Conservation (phyloP, 2,113 vertebrate genomes). For the Nanorana parkeri region DNA sequence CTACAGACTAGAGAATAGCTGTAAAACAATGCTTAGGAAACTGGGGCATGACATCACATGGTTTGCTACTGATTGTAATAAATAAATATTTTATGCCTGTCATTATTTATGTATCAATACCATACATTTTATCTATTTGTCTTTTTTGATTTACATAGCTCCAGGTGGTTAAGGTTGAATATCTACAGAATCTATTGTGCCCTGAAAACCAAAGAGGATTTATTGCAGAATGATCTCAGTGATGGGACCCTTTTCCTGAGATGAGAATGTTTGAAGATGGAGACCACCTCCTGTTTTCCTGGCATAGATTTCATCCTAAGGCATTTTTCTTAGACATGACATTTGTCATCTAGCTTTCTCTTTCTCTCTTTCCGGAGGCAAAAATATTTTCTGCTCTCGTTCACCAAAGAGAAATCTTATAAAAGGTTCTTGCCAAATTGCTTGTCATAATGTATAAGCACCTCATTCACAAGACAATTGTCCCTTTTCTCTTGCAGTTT, state of each 20-base stretch:
- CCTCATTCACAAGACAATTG: constrained; percentile 22
- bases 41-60: background rate
- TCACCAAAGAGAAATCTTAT: constrained; percentile 33
- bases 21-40: background rate
- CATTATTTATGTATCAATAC: constrained; percentile 36
- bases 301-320: constrained; percentile 33
- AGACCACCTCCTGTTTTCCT: constrained; percentile 46
- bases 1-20: background rate
- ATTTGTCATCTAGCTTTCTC: constrained; percentile 46
- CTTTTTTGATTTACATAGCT: constrained; percentile 38
- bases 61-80: background rate
- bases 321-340: constrained; percentile 37
- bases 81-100: constrained; percentile 8
- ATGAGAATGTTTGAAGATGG: constrained; percentile 8
- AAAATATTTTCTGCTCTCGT: constrained; percentile 38
- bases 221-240: constrained; percentile 28
- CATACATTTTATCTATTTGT: constrained; percentile 44
- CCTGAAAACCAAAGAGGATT: constrained; percentile 25
- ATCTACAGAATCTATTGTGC: constrained; percentile 35
- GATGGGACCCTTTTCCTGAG: constrained; percentile 28
- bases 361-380: constrained; percentile 44
- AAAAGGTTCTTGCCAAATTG: constrained; percentile 41
- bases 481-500: background rate
- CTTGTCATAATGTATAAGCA: constrained; percentile 39
- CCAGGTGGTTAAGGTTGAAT: constrained; percentile 30